Conservation (phyloP, 1,140 invertebrate species). For the Brachionus koreanus region DNA sequence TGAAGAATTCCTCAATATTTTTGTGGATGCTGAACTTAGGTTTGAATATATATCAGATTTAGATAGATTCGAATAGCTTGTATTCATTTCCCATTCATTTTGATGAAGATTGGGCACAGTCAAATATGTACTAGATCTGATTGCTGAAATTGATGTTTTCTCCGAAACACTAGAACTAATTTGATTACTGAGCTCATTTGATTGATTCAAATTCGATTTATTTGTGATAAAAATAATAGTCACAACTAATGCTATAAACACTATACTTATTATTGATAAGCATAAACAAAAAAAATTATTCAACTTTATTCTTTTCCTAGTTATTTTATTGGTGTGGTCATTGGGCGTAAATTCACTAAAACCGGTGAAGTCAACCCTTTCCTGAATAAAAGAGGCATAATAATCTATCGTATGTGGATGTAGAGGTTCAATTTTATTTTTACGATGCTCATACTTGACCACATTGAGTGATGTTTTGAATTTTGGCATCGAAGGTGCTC, state of each 20-base stretch:
- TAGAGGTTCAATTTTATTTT: not conserved
- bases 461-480: not conserved
- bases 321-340: not conserved
- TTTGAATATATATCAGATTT: too few species aligned
- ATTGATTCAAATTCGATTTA: not conserved
- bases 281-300: not conserved
- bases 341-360: not conserved
- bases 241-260: not conserved
- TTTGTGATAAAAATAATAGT: not conserved
- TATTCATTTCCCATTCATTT: not conserved
- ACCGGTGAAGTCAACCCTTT: not conserved
- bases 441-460: not conserved
- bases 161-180: not conserved
- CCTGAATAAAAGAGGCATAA: not conserved
- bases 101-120: not conserved
- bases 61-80: not conserved
- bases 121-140: not conserved
- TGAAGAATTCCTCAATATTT: too few species aligned
- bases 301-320: not conserved
- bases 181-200: not conserved
- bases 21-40: too few species aligned
- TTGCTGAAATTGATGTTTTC: not conserved
- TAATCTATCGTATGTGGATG: not conserved
- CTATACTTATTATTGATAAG: not conserved
- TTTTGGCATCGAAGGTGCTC: not conserved